phyloP scores from a whole-genome alignment of 2,797 vertebrate genomes.

The Mionectes olivaceus region DNA sequence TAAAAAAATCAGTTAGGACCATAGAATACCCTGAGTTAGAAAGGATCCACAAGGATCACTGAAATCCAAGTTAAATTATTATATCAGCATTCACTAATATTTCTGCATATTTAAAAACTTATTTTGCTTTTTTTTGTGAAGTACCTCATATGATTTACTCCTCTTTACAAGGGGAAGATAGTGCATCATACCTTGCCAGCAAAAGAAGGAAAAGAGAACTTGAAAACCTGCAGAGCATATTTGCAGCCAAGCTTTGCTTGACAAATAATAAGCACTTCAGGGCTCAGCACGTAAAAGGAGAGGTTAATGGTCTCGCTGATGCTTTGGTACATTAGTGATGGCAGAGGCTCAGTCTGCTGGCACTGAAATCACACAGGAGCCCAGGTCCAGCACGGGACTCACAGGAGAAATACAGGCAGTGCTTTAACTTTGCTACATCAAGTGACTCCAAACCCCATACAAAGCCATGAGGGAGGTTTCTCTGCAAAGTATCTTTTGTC shows the following conservation, averaged over 20 bases:
- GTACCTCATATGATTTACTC: neutral
- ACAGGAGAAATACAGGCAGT: neutral
- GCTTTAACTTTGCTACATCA: neutral
- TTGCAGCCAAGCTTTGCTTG: constrained; percentile 16
- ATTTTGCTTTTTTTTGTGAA: neutral
- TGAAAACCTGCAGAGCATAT: constrained; percentile 11
- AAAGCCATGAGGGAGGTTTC: neutral
- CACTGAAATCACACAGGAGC: neutral
- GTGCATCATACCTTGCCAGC: neutral
- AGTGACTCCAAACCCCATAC: neutral
- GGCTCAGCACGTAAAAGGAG: constrained; percentile 18
- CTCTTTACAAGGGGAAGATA: neutral
- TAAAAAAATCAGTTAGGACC: neutral
- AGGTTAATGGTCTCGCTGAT: constrained; percentile 38
- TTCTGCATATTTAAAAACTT: neutral
- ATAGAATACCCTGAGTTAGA: neutral
- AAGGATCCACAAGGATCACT: neutral
- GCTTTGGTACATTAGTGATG: constrained; percentile 26
- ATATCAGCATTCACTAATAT: neutral
- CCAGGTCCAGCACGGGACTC: neutral
- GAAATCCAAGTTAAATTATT: neutral
- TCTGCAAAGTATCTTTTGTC: neutral
- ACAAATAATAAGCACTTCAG: constrained; percentile 64
- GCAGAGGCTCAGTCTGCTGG: constrained; percentile 13
- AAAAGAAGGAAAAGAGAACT: constrained; percentile 20